Conservation (phyloP, 2,113 vertebrate species). For the Pelecanus crispus region DNA sequence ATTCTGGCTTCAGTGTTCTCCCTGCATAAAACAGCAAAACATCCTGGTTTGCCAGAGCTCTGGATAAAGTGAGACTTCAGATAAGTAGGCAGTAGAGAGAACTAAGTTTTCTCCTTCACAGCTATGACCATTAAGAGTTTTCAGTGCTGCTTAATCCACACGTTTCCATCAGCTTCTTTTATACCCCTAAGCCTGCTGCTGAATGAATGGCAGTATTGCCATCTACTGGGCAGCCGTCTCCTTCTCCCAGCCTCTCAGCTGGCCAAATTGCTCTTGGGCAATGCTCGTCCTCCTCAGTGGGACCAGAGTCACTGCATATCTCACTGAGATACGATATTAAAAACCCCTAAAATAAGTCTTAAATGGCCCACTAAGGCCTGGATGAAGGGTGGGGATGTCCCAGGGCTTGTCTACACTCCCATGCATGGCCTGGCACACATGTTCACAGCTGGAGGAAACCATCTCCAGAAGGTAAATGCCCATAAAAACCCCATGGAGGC, state of each 20-base stretch:
- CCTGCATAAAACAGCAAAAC: background rate
- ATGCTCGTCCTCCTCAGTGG: background rate
- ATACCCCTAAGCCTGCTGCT: background rate
- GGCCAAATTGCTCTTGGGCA: background rate
- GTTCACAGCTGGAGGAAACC: background rate
- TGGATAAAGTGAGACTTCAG: background rate
- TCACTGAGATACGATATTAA: background rate
- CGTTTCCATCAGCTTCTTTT: background rate
- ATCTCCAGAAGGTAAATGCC: background rate
- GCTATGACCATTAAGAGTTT: background rate
- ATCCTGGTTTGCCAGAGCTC: background rate
- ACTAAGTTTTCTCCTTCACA: background rate
- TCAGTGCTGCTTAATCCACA: background rate
- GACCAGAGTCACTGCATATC: rapidly evolving
- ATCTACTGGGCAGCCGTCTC: conserved; percentile 2
- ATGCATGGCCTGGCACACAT: background rate
- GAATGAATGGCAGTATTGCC: conserved; percentile 15
- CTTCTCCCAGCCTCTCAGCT: background rate
- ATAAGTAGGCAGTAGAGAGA: background rate
- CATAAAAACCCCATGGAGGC: background rate
- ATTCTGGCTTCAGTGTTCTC: background rate
- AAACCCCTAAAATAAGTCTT: background rate
- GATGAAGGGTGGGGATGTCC: background rate
- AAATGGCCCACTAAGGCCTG: background rate
- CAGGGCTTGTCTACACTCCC: background rate